phyloP scores from a whole-genome alignment of 2,113 vertebrate species.

The Steatornis caripensis region DNA sequence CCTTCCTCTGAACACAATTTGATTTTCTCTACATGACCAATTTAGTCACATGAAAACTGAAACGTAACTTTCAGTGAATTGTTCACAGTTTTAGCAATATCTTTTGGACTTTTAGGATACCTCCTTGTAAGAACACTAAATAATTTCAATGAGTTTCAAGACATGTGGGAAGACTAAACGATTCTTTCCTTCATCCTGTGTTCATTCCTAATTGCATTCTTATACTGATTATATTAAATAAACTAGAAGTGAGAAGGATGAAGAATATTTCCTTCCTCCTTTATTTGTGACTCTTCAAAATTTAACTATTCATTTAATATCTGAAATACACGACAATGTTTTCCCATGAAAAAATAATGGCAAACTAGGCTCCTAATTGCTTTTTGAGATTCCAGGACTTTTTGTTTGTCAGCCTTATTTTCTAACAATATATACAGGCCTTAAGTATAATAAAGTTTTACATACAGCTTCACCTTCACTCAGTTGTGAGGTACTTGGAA shows the following conservation, averaged over 20 bases:
- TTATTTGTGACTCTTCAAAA: neutral
- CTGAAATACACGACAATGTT: neutral
- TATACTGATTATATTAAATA: neutral
- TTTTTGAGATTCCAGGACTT: neutral
- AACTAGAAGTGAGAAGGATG: neutral
- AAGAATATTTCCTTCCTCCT: no score
- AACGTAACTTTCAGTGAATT: neutral
- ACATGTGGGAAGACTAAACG: neutral
- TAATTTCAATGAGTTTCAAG: neutral
- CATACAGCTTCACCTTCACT: neutral
- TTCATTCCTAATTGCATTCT: neutral
- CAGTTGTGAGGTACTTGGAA: neutral
- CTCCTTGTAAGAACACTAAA: rapidly evolving
- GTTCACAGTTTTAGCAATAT: neutral
- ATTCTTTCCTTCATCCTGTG: neutral
- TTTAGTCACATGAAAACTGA: neutral
- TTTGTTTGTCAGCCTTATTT: neutral
- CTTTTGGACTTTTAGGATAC: neutral
- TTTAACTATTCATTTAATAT: neutral
- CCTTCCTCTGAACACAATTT: neutral
- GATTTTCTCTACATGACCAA: neutral
- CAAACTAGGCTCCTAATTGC: rapidly evolving
- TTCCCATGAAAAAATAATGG: neutral
- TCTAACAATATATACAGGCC: neutral
- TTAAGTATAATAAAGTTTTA: neutral